Base-by-base conservation (phyloP, 2,888 invertebrate genomes). In the Glyphotaelius pellucidus region DNA sequence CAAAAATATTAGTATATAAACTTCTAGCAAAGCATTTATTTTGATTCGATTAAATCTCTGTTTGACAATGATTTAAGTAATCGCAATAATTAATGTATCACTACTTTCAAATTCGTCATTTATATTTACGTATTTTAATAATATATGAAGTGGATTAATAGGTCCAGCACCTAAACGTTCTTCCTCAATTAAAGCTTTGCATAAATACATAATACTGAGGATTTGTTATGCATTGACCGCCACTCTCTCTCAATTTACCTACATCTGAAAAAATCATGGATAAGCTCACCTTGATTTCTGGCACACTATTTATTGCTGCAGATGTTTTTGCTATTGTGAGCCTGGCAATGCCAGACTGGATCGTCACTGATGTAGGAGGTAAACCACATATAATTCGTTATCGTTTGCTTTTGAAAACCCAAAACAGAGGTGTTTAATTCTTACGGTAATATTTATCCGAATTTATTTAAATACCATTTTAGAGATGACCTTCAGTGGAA, bases 321-420 rank as follows among this genome's bases (percentile, higher is more conserved):
- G 99, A 99, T 96, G 97, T 99, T 90, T 99, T 99, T 96, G 99
- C 99, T 9, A 98, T 99, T 93, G 97, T 98, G 2, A 99, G 99
- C 95, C 96, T 99, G 94, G 98, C 98, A 52, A 98, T 99, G 97
- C 99, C 99, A 85, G 98, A 99, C 95, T 99, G 99, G 99, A 99
- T 99, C 94, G 98, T 99, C 90, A 98, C 99, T 2, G 98, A 99
- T 95, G 98, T 99, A 94, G 99, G 99, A 96, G 99, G 99, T 98
- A 96, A 94, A 94, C 92, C 91, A 93, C 7, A 35, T 35, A 35
- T 38, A 32, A 25, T n/a, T 15, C 25, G 83, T 67, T 67, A 25
- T 67, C 14, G n/a, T 67, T 67, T 25, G 2, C 25, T 25, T 67
- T 67, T n/a, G 67, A 67, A 47, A 47, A 14, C 9, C 15, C 15